Base-by-base conservation (phyloP, 2,888 invertebrate species). In the Doris montereyensis region DNA sequence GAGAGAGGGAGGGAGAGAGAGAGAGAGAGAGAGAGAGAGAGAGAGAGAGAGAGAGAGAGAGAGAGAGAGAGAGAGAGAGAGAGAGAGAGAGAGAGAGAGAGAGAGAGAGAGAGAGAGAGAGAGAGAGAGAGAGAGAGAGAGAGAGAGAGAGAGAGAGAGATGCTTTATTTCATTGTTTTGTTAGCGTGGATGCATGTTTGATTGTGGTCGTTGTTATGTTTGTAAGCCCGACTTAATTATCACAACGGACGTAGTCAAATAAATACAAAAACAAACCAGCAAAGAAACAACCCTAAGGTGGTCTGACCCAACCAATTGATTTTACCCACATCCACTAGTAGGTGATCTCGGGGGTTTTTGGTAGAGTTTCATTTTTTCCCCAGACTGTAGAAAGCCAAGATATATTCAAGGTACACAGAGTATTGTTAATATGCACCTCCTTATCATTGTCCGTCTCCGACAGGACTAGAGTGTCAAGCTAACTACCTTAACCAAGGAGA, bases 61-160 rank as follows among this genome's bases (percentile, higher is more conserved):
- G 41, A 21, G 60, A 65, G 34, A 65, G 60, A 58, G 30, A 58
- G 74, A 74, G 58, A 26, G 58, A 57, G 74, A 58, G 74, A 28
- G 30, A 26, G 74, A 58, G 32, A 58, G 74, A 74, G 3, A 21
- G 30, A 58, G 58, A 57, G 74, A 3, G 58, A 26, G 58, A 26
- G 74, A 1, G 74, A 58, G 60, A 28, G 74, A 58, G 74, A n/a
- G 58, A 26, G 13, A 74, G 74, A 4, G n/a, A 58, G 57, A 58
- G 3, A 24, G 60, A 26, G 17, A 28, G 58, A 26, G 30, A 41
- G 32, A 75, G 32, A 62, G 58, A 58, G 10, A 58, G 28, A 74
- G 30, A 2, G 60, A 57, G 26, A 58, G 28, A 58, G 17, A 30
- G 52, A 52, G 73, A 24, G 2, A 8, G 1, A 21, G 24, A 34